Conservation (phyloP, 2,797 vertebrate genomes). For the Leptodactylus fallax region DNA sequence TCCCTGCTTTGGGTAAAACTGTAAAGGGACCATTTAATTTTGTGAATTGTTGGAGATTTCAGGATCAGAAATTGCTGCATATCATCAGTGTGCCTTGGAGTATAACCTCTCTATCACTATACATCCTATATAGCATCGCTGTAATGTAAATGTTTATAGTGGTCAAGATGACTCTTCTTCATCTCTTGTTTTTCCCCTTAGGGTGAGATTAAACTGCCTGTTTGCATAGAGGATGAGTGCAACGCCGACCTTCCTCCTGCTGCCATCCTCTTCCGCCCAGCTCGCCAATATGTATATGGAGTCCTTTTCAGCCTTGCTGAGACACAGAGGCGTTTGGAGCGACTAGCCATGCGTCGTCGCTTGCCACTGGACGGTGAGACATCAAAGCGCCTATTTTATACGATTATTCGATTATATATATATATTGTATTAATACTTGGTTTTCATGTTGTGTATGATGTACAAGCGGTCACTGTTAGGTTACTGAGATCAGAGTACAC, state of each 20-base stretch:
- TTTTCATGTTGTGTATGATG: neutral
- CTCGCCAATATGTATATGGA: conserved; percentile 88
- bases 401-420: neutral
- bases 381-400: neutral
- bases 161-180: neutral
- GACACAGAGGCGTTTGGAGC: conserved; percentile 88
- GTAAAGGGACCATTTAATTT: neutral
- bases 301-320: conserved; percentile 93
- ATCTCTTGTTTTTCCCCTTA: conserved; percentile 63
- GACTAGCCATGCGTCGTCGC: conserved; percentile 84
- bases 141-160: no score
- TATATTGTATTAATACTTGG: neutral
- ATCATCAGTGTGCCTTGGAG: no score
- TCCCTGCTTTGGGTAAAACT: neutral
- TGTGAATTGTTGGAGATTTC: neutral
- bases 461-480: neutral
- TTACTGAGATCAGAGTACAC: neutral
- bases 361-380: conserved; percentile 82
- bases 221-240: conserved; percentile 92
- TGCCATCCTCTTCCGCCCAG: conserved; percentile 87
- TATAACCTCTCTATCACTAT: no score
- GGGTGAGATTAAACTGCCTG: conserved; percentile 93
- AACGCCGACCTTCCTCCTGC: conserved; percentile 89
- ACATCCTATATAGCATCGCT: no score
- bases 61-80: neutral